A percentile compares a stretch with the other conserved stretches of the same genome.
These are phyloP conservation scores for Listrodromus nycthemerus DNA, from an alignment of 2,888 invertebrate species.

Conservation along the genomic window DNA sequence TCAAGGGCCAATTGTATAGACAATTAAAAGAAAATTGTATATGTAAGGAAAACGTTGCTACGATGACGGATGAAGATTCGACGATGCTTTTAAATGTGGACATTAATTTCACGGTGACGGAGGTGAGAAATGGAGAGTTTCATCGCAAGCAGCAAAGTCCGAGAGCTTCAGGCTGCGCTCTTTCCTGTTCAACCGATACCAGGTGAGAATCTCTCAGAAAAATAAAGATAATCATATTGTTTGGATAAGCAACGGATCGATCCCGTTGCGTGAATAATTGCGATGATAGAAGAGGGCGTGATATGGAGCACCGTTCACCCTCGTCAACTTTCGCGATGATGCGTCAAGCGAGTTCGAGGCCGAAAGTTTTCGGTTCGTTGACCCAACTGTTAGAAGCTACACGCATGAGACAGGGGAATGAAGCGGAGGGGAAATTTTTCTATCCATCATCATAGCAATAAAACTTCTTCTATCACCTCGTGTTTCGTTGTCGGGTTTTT, in stretches of 20 bases:
- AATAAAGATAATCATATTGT: not conserved
- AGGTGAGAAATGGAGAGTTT: slow-evolving; percentile 76
- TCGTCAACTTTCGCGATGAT: slow-evolving; percentile 1
- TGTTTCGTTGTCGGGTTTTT: slow-evolving; percentile 3
- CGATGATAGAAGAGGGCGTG: not conserved
- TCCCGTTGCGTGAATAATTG: not conserved
- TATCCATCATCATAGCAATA: slow-evolving; percentile 53
- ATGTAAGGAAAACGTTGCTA: slow-evolving; percentile 47
- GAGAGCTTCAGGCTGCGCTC: slow-evolving; percentile 88
- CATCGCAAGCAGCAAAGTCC: slow-evolving; percentile 85
- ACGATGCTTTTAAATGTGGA: slow-evolving; percentile 65
- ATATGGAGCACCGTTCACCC: slow-evolving; percentile 4
- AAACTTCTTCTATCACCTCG: slow-evolving; percentile 13
- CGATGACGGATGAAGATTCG: slow-evolving; percentile 67
- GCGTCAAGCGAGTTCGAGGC: slow-evolving; percentile 27
- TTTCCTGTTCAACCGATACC: slow-evolving; percentile 86
- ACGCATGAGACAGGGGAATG: no score
- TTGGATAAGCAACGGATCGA: not conserved
- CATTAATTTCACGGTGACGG: slow-evolving; percentile 37
- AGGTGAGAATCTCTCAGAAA: slow-evolving; percentile 71
- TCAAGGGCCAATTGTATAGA: not conserved
- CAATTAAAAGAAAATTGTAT: not conserved
- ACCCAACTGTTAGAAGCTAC: slow-evolving; percentile 28
- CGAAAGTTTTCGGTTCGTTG: slow-evolving; percentile 49
- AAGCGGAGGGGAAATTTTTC: slow-evolving; percentile 12